Evolutionary conservation across 2,113 vertebrate genomes (phyloP).

Genomic region (Amia ocellicauda): DNA sequence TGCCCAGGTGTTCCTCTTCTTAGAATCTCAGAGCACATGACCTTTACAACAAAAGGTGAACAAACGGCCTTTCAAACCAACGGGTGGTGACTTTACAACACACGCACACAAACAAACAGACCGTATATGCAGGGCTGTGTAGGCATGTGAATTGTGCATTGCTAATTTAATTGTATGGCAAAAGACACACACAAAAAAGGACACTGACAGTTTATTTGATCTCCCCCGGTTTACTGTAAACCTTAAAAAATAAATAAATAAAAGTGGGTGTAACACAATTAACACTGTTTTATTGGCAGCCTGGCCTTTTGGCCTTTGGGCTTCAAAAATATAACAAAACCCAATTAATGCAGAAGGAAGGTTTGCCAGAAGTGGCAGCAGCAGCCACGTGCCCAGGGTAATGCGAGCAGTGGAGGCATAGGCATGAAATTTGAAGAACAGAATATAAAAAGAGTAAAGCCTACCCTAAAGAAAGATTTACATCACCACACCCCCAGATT

Average conservation of each 20-base stretch:
- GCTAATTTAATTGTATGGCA: too few species aligned
- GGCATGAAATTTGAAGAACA: constrained; percentile 43
- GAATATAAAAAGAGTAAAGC: constrained; percentile 22
- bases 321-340: constrained; percentile 70
- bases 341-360: constrained; percentile 75
- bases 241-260: constrained; percentile 62
- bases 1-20: too few species aligned
- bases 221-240: constrained; percentile 40
- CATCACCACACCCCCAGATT: constrained; percentile 36
- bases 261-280: too few species aligned
- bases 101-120: constrained; percentile 16
- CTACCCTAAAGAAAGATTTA: constrained; percentile 38
- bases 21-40: constrained; percentile 20
- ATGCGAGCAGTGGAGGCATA: constrained; percentile 54
- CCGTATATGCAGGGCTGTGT: neutral
- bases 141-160: too few species aligned
- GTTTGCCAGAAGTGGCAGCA: constrained; percentile 52
- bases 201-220: too few species aligned
- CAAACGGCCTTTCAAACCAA: constrained; percentile 31
- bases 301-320: constrained; percentile 62
- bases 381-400: constrained; percentile 61
- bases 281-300: constrained; percentile 65
- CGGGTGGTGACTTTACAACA: neutral
- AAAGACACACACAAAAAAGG: too few species aligned
- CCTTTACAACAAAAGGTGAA: constrained; percentile 53